Base-by-base conservation (phyloP, 2,797 vertebrate genomes). In the Ambastaia sidthimunki region DNA sequence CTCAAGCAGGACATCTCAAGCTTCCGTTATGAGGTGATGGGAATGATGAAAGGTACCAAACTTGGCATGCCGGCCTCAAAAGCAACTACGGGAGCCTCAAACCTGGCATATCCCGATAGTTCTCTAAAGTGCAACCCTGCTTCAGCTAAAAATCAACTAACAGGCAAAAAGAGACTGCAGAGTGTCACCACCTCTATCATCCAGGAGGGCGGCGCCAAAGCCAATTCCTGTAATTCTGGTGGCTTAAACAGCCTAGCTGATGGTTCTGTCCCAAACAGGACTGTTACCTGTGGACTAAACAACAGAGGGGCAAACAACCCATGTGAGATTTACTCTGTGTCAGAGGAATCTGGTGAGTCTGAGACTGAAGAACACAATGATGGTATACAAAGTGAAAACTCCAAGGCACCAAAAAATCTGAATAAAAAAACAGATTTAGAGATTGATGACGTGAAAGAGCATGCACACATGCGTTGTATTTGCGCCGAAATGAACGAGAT, bases 1-100 rank as follows among this genome's bases (percentile, higher is more conserved):
- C 91, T 99, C 85, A 99, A 99, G 83, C 98, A 99, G 87, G 98
- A 99, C 80, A 99, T 99, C 90, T 99, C 97, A 78, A 99, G 98
- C 83, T 99, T 99, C 87, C 97, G 98, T 67, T 99, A 98, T 57
- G 98, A 99, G 89, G 98, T 99, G 25, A 92, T 99, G 90, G 98
- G 97, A 70, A 94, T 99, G 89, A 90, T 99, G 86, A 96, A 96
- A 90, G 95, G 95, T 21, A 94, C 93, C 71, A 98, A 96, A 75
- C 86, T 94, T 7, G 80, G 90, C 15, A 89, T 94, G 1, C 94
- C 91, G 10, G 83, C 83, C 7, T 80, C 91, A 0, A 95, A 93
- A 69, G 67, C 80, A 50, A 88, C 86, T 78, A 79, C 89, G 0
- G 82, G 68, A 18, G 84, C 93, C 23, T 89, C 92, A 1, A 92